Evolutionary conservation across 2,797 vertebrate species (phyloP), one percentile per base, ranked within the genome.

Genomic region (Ctenosaura bakeri): DNA sequence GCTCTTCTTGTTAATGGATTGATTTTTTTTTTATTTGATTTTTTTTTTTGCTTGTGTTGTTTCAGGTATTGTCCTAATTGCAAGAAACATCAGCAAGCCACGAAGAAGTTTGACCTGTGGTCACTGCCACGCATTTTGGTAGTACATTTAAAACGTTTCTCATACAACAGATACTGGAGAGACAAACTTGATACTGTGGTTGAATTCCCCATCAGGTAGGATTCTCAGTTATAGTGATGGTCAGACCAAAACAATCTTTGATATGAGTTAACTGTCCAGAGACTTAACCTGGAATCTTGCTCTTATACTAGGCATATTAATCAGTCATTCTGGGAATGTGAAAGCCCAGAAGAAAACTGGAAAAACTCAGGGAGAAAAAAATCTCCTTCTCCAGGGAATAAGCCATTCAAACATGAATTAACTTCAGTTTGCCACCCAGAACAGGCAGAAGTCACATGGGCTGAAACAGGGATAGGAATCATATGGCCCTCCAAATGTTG

Each of bases 21-120:
- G 29, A 46, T 29, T 50, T 38, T 76, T 38, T 7, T n/a, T 71
- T 86, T 90, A n/a, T n/a, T n/a, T n/a, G n/a, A n/a, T 38, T 76
- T 38, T 7, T n/a, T 71, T 86, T 90, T 29, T 82, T 22, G 7
- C 64, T 64, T 77, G 32, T 76, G 16, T 92, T 88, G 29, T 93
- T 94, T 92, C 90, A 99, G 99, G 99, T 99, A 99, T 96, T 99
- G 99, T 97, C 99, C 99, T 7, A 98, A 98, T 95, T 99, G 99
- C 96, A 99, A 99, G 97, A 98, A 99, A 97, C 99, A 99, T 97
- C 99, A 99, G 93, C 99, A 99, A 95, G 99, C 99, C 93, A 99
- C 99, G 8, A 99, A 99, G 97, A 99, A 99, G 94, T 97, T 99
- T 95, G 99, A 99, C 93, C 97, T 99, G 89, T 99, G 99, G 99